These are phyloP conservation scores for Characodon lateralis DNA, from an alignment of 2,797 vertebrate genomes.

Conservation along the genomic window DNA sequence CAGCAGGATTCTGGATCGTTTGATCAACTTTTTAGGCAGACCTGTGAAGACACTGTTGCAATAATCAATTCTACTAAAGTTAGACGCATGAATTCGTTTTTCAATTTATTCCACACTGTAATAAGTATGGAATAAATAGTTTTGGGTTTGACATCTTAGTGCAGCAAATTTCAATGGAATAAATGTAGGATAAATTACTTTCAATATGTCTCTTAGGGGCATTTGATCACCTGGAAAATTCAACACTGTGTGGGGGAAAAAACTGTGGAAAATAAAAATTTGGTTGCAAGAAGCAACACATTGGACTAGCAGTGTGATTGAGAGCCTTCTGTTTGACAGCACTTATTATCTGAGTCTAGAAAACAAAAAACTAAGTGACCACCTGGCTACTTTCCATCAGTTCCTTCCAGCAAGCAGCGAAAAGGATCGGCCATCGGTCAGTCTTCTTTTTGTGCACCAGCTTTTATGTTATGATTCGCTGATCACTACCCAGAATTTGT, in stretches of 20 bases:
- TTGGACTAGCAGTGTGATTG: neutral
- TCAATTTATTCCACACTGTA: too few species aligned
- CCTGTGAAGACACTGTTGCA: too few species aligned
- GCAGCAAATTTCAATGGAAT: too few species aligned
- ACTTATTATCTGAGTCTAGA: conserved; percentile 8
- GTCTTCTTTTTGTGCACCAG: neutral
- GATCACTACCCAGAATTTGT: neutral
- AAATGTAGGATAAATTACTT: neutral
- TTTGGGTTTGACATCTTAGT: neutral
- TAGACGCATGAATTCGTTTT: too few species aligned
- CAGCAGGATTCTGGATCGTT: too few species aligned
- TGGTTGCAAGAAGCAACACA: neutral
- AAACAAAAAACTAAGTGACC: neutral
- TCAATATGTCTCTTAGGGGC: neutral
- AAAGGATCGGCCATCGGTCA: neutral
- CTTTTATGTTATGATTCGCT: neutral
- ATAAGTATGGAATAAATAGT: neutral
- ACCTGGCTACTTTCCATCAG: neutral
- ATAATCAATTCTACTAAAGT: too few species aligned
- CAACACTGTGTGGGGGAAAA: too few species aligned
- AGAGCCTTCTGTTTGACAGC: conserved; percentile 4
- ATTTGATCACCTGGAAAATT: too few species aligned
- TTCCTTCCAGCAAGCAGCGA: neutral
- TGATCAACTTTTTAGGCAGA: too few species aligned
- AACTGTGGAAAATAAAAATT: neutral